phyloP scores from a whole-genome alignment of 2,888 invertebrate species.

The Rhodophaea formosa region DNA sequence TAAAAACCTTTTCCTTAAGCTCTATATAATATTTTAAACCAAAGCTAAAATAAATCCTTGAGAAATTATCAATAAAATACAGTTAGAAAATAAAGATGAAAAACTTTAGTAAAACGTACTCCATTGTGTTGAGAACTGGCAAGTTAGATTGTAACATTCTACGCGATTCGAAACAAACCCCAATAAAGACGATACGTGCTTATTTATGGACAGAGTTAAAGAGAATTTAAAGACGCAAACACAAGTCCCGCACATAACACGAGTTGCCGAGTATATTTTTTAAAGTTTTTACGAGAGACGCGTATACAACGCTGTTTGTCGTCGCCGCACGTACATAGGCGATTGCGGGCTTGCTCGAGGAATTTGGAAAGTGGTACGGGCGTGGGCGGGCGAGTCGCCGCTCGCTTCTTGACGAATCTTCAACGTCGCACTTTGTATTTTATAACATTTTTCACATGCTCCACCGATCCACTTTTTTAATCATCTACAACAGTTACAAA shows the following conservation, averaged over 20 bases:
- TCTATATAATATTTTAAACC: too few species aligned
- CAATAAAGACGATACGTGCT: background rate
- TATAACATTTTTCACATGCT: conserved; percentile 63
- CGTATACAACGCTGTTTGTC: conserved; percentile 47
- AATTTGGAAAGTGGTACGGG: conserved; percentile 79
- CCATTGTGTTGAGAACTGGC: background rate
- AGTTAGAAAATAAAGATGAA: background rate
- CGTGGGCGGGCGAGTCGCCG: conserved; percentile 75
- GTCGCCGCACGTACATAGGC: conserved; percentile 60
- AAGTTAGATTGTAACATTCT: background rate
- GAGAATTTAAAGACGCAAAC: background rate
- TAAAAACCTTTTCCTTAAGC: too few species aligned
- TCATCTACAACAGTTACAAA: conserved; percentile 15
- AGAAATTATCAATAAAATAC: background rate
- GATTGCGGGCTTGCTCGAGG: conserved; percentile 75
- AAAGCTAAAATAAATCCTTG: background rate
- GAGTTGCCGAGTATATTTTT: background rate
- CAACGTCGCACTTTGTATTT: conserved; percentile 70
- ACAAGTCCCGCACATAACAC: background rate
- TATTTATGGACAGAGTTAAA: background rate
- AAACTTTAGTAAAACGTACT: background rate
- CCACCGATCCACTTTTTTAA: conserved; percentile 35
- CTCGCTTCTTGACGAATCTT: conserved; percentile 73
- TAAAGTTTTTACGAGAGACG: conserved; percentile 34
- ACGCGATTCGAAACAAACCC: background rate